Percentiles rank a stretch among this genome's conserved stretches.
Conservation (phyloP, 2,797 vertebrate genomes). For the Sardinella longiceps region DNA sequence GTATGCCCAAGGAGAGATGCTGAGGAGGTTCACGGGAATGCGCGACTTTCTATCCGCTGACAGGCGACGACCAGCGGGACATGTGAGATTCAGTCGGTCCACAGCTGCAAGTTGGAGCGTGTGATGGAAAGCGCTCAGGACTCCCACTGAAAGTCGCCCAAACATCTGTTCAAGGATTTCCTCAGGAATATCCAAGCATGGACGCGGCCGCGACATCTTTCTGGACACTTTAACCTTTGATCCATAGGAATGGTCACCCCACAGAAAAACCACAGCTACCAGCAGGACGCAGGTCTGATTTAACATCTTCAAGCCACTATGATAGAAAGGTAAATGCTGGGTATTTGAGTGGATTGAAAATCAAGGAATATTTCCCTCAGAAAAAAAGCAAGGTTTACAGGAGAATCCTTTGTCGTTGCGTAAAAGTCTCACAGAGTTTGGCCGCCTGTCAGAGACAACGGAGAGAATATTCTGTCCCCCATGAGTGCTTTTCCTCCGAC, state of each 20-base stretch:
- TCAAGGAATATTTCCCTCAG: background rate
- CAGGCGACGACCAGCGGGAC: constrained; percentile 72
- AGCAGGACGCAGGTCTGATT: constrained; percentile 55
- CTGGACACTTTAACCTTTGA: constrained; percentile 63
- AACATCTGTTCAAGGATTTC: constrained; percentile 94
- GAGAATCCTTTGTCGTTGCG: background rate
- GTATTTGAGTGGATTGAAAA: background rate
- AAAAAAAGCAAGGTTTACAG: background rate
- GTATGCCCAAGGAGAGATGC: constrained; percentile 93
- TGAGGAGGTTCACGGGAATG: constrained; percentile 86
- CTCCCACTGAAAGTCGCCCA: constrained; percentile 87
- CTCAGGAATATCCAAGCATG: constrained; percentile 87
- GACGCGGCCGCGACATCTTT: constrained; percentile 71
- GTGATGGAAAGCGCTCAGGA: constrained; percentile 92
- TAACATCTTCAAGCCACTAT: constrained; percentile 54
- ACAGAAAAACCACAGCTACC: constrained; percentile 54
- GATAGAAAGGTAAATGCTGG: background rate
- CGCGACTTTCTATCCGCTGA: constrained; percentile 69
- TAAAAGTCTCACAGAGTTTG: background rate
- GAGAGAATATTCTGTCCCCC: constrained; percentile 13
- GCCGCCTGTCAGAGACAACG: background rate
- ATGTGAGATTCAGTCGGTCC: constrained; percentile 82
- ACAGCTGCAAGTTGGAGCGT: constrained; percentile 87
- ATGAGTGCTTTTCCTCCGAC: background rate
- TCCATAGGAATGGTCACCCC: constrained; percentile 49